Base-by-base conservation (phyloP, 2,888 invertebrate species). In the Cremastobaeus sp. region DNA sequence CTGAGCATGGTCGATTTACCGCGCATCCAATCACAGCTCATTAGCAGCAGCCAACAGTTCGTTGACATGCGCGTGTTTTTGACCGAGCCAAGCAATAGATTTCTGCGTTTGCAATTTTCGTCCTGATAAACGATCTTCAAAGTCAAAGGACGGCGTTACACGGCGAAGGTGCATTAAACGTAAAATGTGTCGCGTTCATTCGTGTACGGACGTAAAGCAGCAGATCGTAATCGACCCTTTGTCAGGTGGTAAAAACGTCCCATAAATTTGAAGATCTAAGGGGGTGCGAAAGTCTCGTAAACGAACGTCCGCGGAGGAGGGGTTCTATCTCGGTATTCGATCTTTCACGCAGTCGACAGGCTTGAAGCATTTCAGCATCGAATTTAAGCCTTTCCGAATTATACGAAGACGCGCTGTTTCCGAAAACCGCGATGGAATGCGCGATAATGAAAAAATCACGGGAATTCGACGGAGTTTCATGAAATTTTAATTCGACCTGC, bases 211-310 rank as follows among this genome's bases (percentile, higher is more conserved):
- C 70, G 71, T 71, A 64, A 71, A 74, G 66, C 62, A 76, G 60
- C 55, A 73, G 81, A 81, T 81, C 66, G 73, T 76, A 79, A 82
- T 82, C 81, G 76, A 76, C 73, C 66, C 75, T 76, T 76, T 78
- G 76, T 77, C 74, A 76, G 76, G 74, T 74, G 74, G 76, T 77
- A 79, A 78, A 78, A 78, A 75, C 76, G 76, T 77, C 76, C 73
- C 76, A 77, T 78, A 79, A 79, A 78, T 78, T 76, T 76, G 66
- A 59, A 71, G 68, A 69, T 68, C 73, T 69, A 65, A 70, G 69
- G 69, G 72, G 71, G 59, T 71, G 76, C 69, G 74, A 71, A 71
- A 71, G 68, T 59, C 62, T 70, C 68, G 70, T 66, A 70, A 73
- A 70, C 55, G 52, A 73, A 65, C 30, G 39, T 34, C 28, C 6